A percentile compares a stretch with the other conserved stretches of the same genome.
These are phyloP conservation scores for Dolichallabes microphthalmus DNA, from an alignment of 2,113 vertebrate species.

Conservation along the genomic window DNA sequence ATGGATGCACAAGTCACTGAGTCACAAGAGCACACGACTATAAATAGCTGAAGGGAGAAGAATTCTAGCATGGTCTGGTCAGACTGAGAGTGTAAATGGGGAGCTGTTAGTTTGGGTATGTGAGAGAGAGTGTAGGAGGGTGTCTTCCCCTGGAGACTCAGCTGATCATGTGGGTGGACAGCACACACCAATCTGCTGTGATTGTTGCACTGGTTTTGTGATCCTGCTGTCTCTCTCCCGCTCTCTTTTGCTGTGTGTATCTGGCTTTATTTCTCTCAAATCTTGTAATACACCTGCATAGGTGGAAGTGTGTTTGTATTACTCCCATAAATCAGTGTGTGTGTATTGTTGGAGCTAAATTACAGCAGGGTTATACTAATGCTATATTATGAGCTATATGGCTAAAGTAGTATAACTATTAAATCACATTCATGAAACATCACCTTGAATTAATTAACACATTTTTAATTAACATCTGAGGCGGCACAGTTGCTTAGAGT, in stretches of 20 bases:
- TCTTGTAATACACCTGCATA: slow-evolving; percentile 6
- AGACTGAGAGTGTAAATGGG: slow-evolving; percentile 47
- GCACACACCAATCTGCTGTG: slow-evolving; percentile 35
- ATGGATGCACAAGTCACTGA: slow-evolving; percentile 24
- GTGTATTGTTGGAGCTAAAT: not conserved
- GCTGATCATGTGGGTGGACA: slow-evolving; percentile 39
- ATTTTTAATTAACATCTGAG: not conserved
- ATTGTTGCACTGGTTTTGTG: slow-evolving; percentile 14
- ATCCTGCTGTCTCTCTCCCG: not conserved
- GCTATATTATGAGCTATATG: not conserved
- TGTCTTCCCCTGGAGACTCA: slow-evolving; percentile 32
- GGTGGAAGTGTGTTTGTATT: not conserved
- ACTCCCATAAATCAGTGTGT: not conserved
- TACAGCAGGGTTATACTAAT: not conserved
- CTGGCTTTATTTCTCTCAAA: not conserved
- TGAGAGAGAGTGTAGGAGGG: slow-evolving; percentile 30
- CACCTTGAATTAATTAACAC: not conserved
- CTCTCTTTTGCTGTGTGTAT: not conserved
- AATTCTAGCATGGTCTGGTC: slow-evolving; percentile 41
- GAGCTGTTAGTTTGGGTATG: slow-evolving; percentile 38
- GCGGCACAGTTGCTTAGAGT: no score
- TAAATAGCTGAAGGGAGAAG: slow-evolving; percentile 46
- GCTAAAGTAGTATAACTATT: not conserved
- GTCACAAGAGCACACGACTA: slow-evolving; percentile 38
- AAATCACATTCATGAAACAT: not conserved